Percentiles rank a stretch among this genome's conserved stretches.
These are phyloP conservation scores for Epinephelus fuscoguttatus DNA, from an alignment of 2,113 vertebrate species.

Conservation along the genomic window DNA sequence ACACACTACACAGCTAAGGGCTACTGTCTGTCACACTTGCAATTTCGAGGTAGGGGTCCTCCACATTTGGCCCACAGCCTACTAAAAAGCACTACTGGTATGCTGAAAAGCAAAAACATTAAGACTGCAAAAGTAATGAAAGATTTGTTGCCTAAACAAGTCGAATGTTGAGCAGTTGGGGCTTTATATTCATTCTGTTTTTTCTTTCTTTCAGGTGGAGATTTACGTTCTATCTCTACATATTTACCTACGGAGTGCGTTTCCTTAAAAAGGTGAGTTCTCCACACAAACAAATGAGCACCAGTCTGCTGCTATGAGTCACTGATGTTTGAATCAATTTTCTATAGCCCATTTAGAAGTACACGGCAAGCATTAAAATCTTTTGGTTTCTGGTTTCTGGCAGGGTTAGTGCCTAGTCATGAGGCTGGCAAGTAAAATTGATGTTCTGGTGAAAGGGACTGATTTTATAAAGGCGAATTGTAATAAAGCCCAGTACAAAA, in stretches of 20 bases:
- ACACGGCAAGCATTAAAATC: slow-evolving; percentile 8
- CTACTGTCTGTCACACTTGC: background rate
- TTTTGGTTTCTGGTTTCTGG: slow-evolving; percentile 1
- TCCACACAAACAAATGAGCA: background rate
- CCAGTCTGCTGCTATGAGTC: slow-evolving; percentile 10
- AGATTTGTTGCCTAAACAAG: background rate
- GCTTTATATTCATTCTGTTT: slow-evolving; percentile 39
- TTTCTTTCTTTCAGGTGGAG: slow-evolving; percentile 92
- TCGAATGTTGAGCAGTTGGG: background rate
- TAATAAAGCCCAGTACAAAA: background rate
- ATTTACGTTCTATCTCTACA: slow-evolving; percentile 97
- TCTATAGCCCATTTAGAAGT: background rate
- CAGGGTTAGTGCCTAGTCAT: background rate
- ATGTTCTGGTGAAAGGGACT: background rate
- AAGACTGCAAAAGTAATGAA: background rate
- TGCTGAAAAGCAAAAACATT: background rate
- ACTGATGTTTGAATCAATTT: slow-evolving; percentile 6
- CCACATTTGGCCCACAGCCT: background rate
- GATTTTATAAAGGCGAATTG: background rate
- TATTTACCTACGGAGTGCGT: slow-evolving; percentile 96
- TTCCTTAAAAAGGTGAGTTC: slow-evolving; percentile 96
- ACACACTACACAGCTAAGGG: background rate
- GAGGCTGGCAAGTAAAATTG: slow-evolving; percentile 1
- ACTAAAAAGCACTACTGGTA: background rate
- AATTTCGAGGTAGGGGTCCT: background rate